These are phyloP conservation scores for Melanerpes aurifrons DNA, from an alignment of 2,113 vertebrate genomes.

Conservation along the genomic window DNA sequence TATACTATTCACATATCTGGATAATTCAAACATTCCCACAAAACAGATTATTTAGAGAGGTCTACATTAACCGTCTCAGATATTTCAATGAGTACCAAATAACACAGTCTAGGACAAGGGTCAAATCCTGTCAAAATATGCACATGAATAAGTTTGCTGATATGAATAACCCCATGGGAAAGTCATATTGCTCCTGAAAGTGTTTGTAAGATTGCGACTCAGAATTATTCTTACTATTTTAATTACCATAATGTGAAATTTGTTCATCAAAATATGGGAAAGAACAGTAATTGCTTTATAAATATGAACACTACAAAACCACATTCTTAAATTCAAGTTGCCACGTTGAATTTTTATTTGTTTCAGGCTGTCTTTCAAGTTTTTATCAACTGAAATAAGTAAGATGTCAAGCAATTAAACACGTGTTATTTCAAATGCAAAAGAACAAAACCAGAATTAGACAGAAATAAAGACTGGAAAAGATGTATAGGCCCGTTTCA, in stretches of 20 bases:
- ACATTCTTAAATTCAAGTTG: neutral
- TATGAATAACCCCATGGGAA: neutral
- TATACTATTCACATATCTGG: neutral
- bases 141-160: neutral
- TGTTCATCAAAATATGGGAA: neutral
- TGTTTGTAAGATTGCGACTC: neutral
- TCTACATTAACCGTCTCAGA: neutral
- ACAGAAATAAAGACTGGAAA: neutral
- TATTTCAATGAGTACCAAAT: neutral
- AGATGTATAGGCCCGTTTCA: conserved; percentile 29
- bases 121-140: neutral
- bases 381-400: neutral
- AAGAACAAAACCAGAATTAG: conserved; percentile 26
- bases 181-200: neutral
- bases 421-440: neutral
- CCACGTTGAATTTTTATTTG: neutral
- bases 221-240: neutral
- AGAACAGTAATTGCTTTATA: neutral
- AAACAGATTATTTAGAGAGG: neutral
- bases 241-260: neutral
- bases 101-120: neutral
- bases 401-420: conserved; percentile 22
- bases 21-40: conserved; percentile 22
- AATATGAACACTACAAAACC: neutral
- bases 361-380: neutral